A percentile compares a stretch with the other conserved stretches of the same genome.
Evolutionary conservation across 2,888 invertebrate species (phyloP).

Genomic region (Dorcus parallelipipedus): DNA sequence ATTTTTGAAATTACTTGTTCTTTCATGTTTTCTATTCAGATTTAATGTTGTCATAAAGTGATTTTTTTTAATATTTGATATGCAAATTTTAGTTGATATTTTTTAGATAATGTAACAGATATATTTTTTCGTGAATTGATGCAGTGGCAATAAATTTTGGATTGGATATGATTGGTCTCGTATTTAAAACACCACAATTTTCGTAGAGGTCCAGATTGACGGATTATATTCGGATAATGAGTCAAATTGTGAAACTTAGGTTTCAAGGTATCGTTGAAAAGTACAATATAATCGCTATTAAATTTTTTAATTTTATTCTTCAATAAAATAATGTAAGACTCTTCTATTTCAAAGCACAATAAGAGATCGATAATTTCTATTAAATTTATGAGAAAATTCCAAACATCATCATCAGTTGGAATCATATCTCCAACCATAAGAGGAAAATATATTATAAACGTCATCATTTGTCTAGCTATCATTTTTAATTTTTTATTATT

Average conservation of each 20-base stretch:
- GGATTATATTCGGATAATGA: slow-evolving; percentile 26
- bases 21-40: not conserved
- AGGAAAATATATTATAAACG: slow-evolving; percentile 25
- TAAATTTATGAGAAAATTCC: slow-evolving; percentile 25
- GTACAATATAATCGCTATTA: too few species aligned
- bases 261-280: slow-evolving; percentile 10
- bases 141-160: slow-evolving; percentile 27
- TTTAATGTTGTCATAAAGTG: not conserved
- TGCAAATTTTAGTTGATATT: slow-evolving; percentile 28
- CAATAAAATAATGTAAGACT: too few species aligned
- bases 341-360: slow-evolving; percentile 14
- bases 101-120: slow-evolving; percentile 28
- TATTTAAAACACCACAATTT: slow-evolving; percentile 27
- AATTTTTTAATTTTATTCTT: too few species aligned
- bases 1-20: not conserved
- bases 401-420: slow-evolving; percentile 25
- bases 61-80: slow-evolving; percentile 18
- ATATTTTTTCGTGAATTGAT: slow-evolving; percentile 32
- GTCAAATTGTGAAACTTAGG: slow-evolving; percentile 27
- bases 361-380: slow-evolving; percentile 24
- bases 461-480: slow-evolving; percentile 28
- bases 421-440: slow-evolving; percentile 27
- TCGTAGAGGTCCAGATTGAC: slow-evolving; percentile 24
- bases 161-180: slow-evolving; percentile 24
- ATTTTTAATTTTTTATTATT: slow-evolving; percentile 10